A percentile compares a stretch with the other conserved stretches of the same genome.
These are phyloP conservation scores for Clarias magur DNA, from an alignment of 2,113 vertebrate species.

Conservation along the genomic window DNA sequence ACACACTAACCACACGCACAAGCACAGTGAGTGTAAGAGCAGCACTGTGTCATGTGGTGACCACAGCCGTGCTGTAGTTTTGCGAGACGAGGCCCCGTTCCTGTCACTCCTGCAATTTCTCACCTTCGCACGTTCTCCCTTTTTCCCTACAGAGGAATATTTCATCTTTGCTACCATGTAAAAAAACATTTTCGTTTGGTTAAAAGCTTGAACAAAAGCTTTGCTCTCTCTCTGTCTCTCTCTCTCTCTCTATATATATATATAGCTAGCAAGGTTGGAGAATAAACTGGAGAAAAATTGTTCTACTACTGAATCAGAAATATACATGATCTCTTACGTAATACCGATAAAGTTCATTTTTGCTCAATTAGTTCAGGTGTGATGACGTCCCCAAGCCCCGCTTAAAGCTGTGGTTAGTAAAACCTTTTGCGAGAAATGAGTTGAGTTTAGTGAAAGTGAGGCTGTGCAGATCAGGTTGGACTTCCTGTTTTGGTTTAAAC, in stretches of 20 bases:
- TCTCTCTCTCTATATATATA: too few relatives aligned
- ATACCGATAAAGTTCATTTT: neutral
- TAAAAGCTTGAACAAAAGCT: neutral
- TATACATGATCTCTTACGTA: neutral
- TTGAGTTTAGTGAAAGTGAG: constrained; percentile 10
- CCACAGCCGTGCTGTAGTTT: neutral
- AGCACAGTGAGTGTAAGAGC: neutral
- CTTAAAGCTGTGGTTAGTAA: neutral
- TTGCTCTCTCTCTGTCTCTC: neutral
- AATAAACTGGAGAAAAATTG: neutral
- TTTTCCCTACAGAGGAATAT: neutral
- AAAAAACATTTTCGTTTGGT: too few relatives aligned
- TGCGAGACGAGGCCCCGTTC: neutral
- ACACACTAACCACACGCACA: neutral
- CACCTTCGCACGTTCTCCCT: constrained; percentile 1
- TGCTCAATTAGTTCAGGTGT: neutral
- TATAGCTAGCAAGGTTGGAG: too few relatives aligned
- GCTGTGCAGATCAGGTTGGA: constrained; percentile 4
- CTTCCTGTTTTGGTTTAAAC: constrained; percentile 16
- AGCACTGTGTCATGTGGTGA: neutral
- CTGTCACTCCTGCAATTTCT: neutral
- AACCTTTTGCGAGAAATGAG: neutral
- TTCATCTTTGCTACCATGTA: neutral
- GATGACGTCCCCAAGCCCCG: neutral
- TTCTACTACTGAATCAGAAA: neutral